Conservation (phyloP, 2,888 invertebrate species). For the Melangyna quadrimaculata region DNA sequence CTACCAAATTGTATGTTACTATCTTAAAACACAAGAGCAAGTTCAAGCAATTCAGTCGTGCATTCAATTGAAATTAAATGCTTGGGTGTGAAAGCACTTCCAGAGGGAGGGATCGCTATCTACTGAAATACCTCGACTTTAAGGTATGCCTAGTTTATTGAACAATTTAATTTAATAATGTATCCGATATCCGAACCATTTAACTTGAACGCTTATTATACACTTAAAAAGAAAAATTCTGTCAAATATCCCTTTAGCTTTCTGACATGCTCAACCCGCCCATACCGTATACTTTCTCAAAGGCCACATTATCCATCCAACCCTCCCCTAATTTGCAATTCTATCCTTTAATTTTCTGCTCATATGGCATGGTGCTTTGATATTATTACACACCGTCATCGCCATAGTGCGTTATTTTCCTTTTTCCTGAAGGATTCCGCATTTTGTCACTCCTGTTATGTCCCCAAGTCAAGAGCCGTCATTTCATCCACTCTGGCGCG, state of each 20-base stretch:
- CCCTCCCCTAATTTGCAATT: slow-evolving; percentile 58
- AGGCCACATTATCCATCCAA: no score
- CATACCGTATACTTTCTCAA: neutral
- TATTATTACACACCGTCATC: slow-evolving; percentile 13
- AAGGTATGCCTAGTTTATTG: neutral
- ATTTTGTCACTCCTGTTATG: slow-evolving; percentile 15
- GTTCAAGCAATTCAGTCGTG: no score
- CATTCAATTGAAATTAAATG: no score
- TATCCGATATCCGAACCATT: neutral
- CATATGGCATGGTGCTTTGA: slow-evolving; percentile 38
- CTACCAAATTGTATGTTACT: no score
- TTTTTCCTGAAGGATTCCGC: neutral
- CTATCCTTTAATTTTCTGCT: slow-evolving; percentile 67
- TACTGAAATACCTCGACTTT: neutral
- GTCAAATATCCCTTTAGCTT: neutral
- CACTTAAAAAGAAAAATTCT: neutral
- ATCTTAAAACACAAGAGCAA: no score
- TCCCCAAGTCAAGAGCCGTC: slow-evolving; percentile 10
- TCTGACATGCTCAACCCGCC: neutral
- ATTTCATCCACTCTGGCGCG: slow-evolving; percentile 4
- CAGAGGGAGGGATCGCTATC: no score
- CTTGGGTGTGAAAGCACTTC: no score
- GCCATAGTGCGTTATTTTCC: slow-evolving; percentile 3
- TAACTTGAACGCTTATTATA: neutral
- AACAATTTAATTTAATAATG: neutral